These are phyloP conservation scores for Chaenogobius annularis DNA, from an alignment of 2,113 vertebrate species.

Conservation along the genomic window DNA sequence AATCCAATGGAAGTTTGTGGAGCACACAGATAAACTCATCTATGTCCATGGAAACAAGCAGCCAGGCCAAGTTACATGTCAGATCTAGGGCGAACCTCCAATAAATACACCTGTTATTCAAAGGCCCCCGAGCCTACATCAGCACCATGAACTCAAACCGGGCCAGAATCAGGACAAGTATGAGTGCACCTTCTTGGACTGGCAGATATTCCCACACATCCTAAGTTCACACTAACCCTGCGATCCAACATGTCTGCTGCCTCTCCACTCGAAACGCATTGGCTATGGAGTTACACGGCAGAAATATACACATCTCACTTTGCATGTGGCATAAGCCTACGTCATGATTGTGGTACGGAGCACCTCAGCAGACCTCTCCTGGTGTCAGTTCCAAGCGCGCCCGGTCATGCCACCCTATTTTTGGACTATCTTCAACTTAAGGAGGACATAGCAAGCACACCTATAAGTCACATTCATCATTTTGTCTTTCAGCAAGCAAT, in stretches of 20 bases:
- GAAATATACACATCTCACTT: constrained; percentile 40
- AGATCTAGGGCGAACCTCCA: too few relatives aligned
- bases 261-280: constrained; percentile 52
- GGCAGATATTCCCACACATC: not conserved
- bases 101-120: too few relatives aligned
- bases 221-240: not conserved
- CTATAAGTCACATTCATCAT: not conserved
- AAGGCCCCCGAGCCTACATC: not conserved
- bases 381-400: constrained; percentile 69
- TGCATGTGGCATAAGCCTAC: constrained; percentile 58
- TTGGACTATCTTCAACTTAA: constrained; percentile 54
- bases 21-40: too few relatives aligned
- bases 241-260: constrained; percentile 42
- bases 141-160: not conserved
- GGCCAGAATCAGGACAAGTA: not conserved
- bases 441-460: not conserved
- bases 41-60: too few relatives aligned
- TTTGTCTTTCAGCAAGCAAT: not conserved
- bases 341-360: constrained; percentile 51
- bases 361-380: constrained; percentile 22
- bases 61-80: too few relatives aligned
- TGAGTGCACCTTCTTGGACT: not conserved
- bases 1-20: too few relatives aligned
- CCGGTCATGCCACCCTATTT: constrained; percentile 59
- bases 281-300: constrained; percentile 52